These are phyloP conservation scores for Etheostoma cragini DNA, from an alignment of 2,113 vertebrate genomes.

Conservation along the genomic window DNA sequence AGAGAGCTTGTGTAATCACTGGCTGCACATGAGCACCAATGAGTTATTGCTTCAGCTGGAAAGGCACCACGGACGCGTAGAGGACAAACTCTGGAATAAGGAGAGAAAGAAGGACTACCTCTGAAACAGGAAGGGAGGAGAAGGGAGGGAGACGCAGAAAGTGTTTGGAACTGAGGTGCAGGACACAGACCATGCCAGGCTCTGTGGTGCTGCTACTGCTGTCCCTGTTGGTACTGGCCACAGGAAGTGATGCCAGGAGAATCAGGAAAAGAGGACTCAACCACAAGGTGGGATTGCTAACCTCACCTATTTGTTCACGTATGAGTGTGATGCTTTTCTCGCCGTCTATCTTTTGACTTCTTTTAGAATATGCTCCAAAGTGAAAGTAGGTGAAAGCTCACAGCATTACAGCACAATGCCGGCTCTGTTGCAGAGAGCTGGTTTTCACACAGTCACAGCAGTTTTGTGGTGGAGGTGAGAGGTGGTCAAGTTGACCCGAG, in stretches of 20 bases:
- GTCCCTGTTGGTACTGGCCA: conserved; percentile 76
- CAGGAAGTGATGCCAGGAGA: conserved; percentile 76
- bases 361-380: conserved; percentile 1
- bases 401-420: conserved; percentile 10
- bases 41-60: conserved; percentile 49
- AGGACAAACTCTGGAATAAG: conserved; percentile 26
- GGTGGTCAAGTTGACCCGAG: conserved; percentile 31
- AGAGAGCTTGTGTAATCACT: conserved; percentile 72
- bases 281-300: conserved; percentile 80
- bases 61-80: conserved; percentile 7
- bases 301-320: conserved; percentile 3
- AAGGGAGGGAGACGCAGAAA: conserved; percentile 12
- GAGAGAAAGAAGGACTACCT: conserved; percentile 30
- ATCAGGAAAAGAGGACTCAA: conserved; percentile 83
- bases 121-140: conserved; percentile 30
- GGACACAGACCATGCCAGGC: conserved; percentile 73
- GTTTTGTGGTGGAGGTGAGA: conserved; percentile 59
- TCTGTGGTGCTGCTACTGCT: conserved; percentile 65
- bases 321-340: not conserved
- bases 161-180: conserved; percentile 42
- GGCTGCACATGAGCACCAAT: conserved; percentile 60
- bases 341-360: not conserved
- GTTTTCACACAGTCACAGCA: conserved; percentile 49
- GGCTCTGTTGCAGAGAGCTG: conserved; percentile 36
- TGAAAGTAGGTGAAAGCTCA: conserved; percentile 55